Evolutionary conservation across 2,888 invertebrate species (phyloP).

Genomic region (Panorpa germanica): DNA sequence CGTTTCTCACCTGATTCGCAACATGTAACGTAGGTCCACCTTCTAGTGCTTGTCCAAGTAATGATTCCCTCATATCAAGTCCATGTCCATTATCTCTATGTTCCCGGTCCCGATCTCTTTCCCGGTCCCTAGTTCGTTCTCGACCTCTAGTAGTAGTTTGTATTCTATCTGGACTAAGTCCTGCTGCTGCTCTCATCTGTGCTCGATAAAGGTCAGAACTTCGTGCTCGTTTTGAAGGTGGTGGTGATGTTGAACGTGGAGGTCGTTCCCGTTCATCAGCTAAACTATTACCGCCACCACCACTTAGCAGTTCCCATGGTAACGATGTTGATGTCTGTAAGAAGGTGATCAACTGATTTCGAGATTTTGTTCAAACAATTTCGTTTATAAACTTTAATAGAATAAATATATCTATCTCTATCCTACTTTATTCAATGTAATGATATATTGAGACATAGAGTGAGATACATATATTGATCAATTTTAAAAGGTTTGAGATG

Average conservation of each 20-base stretch:
- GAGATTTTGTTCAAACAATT: too few species aligned
- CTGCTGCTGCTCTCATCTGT: constrained; percentile 34
- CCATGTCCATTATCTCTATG: constrained; percentile 38
- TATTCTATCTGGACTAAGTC: constrained; percentile 24
- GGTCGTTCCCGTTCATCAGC: constrained; percentile 31
- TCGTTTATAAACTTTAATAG: too few species aligned
- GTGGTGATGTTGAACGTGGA: constrained; percentile 31
- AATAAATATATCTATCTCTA: too few species aligned
- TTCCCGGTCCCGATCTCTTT: constrained; percentile 19
- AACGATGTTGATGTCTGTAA: constrained; percentile 35
- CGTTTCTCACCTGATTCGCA: constrained; percentile 4
- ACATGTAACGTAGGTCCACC: constrained; percentile 35
- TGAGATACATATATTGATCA: too few species aligned
- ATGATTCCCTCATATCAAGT: constrained; percentile 47
- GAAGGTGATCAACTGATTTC: too few species aligned
- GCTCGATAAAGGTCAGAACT: constrained; percentile 48
- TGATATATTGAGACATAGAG: too few species aligned
- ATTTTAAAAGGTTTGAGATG: too few species aligned
- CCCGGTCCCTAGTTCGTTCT: constrained; percentile 15
- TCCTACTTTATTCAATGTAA: too few species aligned
- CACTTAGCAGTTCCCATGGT: constrained; percentile 45
- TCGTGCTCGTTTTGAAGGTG: constrained; percentile 50
- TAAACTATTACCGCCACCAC: too few species aligned
- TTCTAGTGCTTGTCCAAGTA: constrained; percentile 61
- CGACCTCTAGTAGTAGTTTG: constrained; percentile 14